Percentiles rank a stretch among this genome's conserved stretches.
phyloP scores from a whole-genome alignment of 92 coral and sea anemone species.

The Phymanthus crucifer region DNA sequence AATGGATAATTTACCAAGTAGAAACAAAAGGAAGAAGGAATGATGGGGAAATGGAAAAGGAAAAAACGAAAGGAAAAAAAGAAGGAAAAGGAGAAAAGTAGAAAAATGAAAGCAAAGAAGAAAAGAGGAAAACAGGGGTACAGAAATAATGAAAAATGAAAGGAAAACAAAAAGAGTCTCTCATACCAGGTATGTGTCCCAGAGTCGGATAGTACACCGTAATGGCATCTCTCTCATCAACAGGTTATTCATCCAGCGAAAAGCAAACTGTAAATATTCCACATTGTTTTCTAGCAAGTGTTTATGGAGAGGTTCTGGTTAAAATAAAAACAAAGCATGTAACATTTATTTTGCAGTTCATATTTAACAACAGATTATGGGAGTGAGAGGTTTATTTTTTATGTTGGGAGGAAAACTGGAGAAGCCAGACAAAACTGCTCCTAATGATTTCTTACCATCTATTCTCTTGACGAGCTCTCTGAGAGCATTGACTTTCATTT shows the following conservation, averaged over 20 bases:
- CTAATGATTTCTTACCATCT: conserved; percentile 63
- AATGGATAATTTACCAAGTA: no score
- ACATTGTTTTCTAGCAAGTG: conserved; percentile 78
- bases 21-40: no score
- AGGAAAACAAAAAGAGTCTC: neutral
- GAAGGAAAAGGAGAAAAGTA: neutral
- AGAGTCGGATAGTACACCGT: conserved; percentile 88
- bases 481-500: conserved; percentile 86
- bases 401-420: no score
- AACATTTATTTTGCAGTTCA: no score
- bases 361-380: no score
- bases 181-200: conserved; percentile 96
- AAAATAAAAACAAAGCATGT: conserved; percentile 5
- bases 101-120: neutral
- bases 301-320: conserved; percentile 78
- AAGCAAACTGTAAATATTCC: conserved; percentile 95
- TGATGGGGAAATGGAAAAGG: no score
- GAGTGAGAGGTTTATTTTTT: neutral
- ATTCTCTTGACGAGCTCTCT: conserved; percentile 87
- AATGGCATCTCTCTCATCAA: conserved; percentile 98
- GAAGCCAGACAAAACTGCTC: no score
- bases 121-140: neutral
- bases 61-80: no score
- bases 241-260: conserved; percentile 98
- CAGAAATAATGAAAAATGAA: neutral